Evolutionary conservation across 1,140 invertebrate species (phyloP), one percentile per base, ranked within the genome.

Genomic region (Aphelenchoides avenae): DNA sequence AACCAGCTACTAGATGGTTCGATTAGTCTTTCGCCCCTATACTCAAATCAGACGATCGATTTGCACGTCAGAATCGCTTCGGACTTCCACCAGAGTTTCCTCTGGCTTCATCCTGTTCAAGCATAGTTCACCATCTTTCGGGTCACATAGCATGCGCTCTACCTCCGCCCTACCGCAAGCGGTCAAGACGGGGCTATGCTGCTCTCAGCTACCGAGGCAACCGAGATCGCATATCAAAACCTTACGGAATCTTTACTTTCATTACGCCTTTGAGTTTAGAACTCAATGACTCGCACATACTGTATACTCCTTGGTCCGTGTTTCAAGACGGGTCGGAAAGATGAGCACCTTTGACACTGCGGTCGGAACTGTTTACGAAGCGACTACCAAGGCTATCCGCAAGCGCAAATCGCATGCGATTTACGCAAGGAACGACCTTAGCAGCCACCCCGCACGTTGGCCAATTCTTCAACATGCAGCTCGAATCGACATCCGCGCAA

Each of bases 11-110:
- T 86, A 87, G 86, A 87, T 84, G 84, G 85, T 87, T 87, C 86
- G 85, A 89, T 88, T 87, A 85, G 87, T 88, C 87, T 89, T 88
- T 88, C 86, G 85, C 86, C 86, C 85, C 86, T 87, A 87, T 87
- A 86, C 86, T 84, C 85, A 87, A 83, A 82, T 89, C 84, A 80
- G 85, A 87, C 86, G 85, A 88, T 86, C 86, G 86, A 88, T 88
- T 88, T 88, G 86, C 85, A 87, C 86, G 86, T 88, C 87, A 87
- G 86, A 86, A 87, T 83, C 85, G 85, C 84, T 87, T 81, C 86
- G 85, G 82, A 82, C 86, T 82, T 87, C 86, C 86, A 88, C 83
- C 86, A 87, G 85, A 82, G 85, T 87, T 88, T 87, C 84, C 86
- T 82, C 85, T 86, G 86, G 83, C 86, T 87, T 88, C 86, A 79